phyloP scores from a whole-genome alignment of 2,113 vertebrate genomes.

The Romanogobio albipinnatus region DNA sequence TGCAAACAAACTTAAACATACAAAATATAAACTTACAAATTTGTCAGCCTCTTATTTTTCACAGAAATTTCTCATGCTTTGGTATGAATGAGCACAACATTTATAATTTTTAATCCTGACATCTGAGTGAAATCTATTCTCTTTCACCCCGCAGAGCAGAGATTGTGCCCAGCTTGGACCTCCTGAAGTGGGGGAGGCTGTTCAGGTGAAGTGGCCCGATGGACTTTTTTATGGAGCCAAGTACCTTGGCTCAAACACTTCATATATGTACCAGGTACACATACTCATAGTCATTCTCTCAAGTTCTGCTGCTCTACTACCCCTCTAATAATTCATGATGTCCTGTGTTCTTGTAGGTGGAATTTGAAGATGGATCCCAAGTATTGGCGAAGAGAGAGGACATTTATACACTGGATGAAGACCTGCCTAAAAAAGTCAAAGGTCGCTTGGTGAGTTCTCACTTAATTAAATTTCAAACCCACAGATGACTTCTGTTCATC shows the following conservation, averaged over 20 bases:
- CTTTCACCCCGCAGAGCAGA: constrained; percentile 80
- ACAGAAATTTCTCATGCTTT: not conserved
- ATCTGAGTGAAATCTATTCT: not conserved
- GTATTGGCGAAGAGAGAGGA: constrained; percentile 92
- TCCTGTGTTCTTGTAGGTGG: constrained; percentile 79
- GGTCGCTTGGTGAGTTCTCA: constrained; percentile 90
- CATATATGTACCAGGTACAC: constrained; percentile 92
- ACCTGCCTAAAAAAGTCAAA: constrained; percentile 96
- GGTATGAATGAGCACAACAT: not conserved
- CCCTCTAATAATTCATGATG: not conserved
- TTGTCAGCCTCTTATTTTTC: not conserved
- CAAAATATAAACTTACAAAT: not conserved
- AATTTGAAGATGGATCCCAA: constrained; percentile 98
- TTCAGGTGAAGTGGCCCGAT: constrained; percentile 97
- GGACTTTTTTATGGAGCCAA: constrained; percentile 94
- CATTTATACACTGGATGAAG: constrained; percentile 93
- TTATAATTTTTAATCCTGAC: not conserved
- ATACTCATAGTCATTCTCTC: not conserved
- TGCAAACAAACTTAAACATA: not conserved
- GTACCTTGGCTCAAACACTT: constrained; percentile 88
- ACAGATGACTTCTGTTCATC: not conserved
- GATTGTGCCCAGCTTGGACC: constrained; percentile 89
- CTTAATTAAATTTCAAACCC: constrained; percentile 9
- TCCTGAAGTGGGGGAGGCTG: constrained; percentile 88
- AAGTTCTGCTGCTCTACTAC: not conserved